phyloP scores from a whole-genome alignment of 92 coral and sea anemone genomes.

The Parazoanthus atlanticus region DNA sequence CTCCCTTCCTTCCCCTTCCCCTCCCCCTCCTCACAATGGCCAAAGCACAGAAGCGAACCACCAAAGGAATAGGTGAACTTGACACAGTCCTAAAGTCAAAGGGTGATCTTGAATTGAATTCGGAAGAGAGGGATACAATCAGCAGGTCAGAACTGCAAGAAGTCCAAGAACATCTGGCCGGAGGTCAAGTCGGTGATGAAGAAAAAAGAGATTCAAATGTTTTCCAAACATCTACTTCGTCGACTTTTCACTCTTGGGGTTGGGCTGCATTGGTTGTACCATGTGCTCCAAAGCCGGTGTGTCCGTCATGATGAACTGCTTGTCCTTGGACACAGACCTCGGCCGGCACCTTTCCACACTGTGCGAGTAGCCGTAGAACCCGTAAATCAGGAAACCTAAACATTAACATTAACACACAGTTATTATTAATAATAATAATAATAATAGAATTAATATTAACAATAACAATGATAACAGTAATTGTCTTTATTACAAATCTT shows the following conservation, averaged over 20 bases:
- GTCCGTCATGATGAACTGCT: constrained; percentile 3
- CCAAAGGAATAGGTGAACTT: background rate
- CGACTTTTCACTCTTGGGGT: background rate
- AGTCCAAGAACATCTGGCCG: background rate
- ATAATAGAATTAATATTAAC: no score
- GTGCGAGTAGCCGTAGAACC: constrained; percentile 3
- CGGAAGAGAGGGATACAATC: background rate
- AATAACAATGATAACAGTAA: no score
- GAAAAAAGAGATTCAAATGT: no score
- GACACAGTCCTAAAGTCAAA: background rate
- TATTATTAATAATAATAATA: no score
- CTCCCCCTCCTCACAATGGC: background rate
- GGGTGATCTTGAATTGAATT: background rate
- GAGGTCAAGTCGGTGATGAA: background rate
- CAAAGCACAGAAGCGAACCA: background rate
- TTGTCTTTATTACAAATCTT: no score
- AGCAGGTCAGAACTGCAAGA: background rate
- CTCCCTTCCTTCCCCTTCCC: background rate
- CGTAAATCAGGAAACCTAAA: constrained; percentile 11
- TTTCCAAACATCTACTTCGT: background rate
- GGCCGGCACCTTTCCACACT: background rate
- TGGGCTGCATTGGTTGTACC: background rate
- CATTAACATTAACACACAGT: no score
- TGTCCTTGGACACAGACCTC: background rate
- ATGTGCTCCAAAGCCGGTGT: background rate